A percentile compares a stretch with the other conserved stretches of the same genome.
phyloP scores from a whole-genome alignment of 1,140 invertebrate species.

The Bombus balteatus region DNA sequence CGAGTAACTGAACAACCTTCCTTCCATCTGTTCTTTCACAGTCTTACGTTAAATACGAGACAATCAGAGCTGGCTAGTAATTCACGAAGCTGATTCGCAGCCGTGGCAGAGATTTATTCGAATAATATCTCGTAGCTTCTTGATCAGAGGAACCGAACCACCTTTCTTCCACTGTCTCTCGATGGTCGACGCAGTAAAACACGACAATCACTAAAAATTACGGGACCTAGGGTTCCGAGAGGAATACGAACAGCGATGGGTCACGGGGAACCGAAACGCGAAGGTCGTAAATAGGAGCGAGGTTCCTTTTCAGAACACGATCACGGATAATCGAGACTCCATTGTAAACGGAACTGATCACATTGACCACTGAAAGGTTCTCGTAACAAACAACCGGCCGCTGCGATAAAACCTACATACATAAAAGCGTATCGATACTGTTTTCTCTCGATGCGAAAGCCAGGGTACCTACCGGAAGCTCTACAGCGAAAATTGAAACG shows the following conservation, averaged over 20 bases:
- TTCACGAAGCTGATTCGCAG: too few species aligned
- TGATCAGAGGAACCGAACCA: not conserved
- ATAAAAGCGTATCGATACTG: not conserved
- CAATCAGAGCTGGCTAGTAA: too few species aligned
- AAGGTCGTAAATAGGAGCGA: not conserved
- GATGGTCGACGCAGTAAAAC: not conserved
- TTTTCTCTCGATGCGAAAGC: not conserved
- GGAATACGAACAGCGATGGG: not conserved
- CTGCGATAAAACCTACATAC: not conserved
- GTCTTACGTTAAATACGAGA: too few species aligned
- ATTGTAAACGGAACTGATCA: not conserved
- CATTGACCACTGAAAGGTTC: constrained; percentile 3
- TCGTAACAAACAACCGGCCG: not conserved
- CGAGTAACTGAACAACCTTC: too few species aligned
- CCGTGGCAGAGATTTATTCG: too few species aligned
- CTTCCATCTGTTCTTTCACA: too few species aligned
- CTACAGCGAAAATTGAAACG: not conserved
- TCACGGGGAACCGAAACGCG: not conserved
- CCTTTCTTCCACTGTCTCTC: not conserved
- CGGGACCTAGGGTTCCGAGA: not conserved
- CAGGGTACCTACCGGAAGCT: not conserved
- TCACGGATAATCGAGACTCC: not conserved
- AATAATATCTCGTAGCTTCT: too few species aligned
- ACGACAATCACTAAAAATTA: not conserved
- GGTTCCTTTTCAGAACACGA: not conserved